phyloP scores from a whole-genome alignment of 1,140 invertebrate genomes.

The Rhyzopertha dominica region DNA sequence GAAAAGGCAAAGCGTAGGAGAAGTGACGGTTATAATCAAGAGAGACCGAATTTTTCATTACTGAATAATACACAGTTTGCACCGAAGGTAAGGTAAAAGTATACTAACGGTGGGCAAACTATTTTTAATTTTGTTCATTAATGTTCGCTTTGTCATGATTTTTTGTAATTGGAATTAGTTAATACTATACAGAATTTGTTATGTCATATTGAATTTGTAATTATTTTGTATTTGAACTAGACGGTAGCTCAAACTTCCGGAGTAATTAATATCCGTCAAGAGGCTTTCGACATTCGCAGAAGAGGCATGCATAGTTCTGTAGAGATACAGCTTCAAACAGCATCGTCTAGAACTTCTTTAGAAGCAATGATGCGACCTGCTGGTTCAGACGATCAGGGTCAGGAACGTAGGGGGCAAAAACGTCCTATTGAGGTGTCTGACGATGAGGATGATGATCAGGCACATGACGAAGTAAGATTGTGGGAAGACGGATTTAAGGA shows the following conservation, averaged over 20 bases:
- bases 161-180: too few relatives aligned
- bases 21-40: constrained; percentile 48
- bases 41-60: constrained; percentile 63
- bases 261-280: constrained; percentile 61
- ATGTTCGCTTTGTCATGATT: too few relatives aligned
- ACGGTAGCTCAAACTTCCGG: constrained; percentile 48
- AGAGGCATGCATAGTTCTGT: constrained; percentile 51
- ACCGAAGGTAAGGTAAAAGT: constrained; percentile 52
- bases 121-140: neutral
- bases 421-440: constrained; percentile 47
- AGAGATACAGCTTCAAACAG: constrained; percentile 26
- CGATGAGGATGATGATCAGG: constrained; percentile 69
- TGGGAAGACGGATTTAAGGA: constrained; percentile 99
- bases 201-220: too few relatives aligned
- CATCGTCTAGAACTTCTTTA: constrained; percentile 40
- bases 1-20: constrained; percentile 66
- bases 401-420: constrained; percentile 43
- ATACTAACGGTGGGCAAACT: neutral
- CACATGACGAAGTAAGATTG: constrained; percentile 88
- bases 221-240: constrained; percentile 41
- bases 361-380: constrained; percentile 47
- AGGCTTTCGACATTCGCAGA: constrained; percentile 63
- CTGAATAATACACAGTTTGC: constrained; percentile 67
- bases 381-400: constrained; percentile 15
- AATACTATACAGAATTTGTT: constrained; percentile 1